Evolutionary conservation across 2,888 invertebrate species (phyloP), one percentile per base, ranked within the genome.

Genomic region (Drosophila gaucha): DNA sequence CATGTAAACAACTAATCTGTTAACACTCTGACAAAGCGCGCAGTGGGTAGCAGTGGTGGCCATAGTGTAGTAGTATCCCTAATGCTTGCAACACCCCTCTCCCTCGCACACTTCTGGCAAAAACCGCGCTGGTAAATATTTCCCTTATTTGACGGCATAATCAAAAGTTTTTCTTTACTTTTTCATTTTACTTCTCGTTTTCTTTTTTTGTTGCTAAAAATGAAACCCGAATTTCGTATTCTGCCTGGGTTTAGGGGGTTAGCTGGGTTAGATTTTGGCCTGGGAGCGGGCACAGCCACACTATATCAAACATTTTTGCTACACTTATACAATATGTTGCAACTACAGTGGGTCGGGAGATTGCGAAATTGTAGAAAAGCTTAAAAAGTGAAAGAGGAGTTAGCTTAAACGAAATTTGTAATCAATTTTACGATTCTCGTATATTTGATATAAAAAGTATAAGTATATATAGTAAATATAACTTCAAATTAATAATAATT

Each of bases 1-100:
- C 91, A 90, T 91, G 90, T 90, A 90, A 91, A 91, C 90, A 90
- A 90, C 89, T 91, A 90, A 90, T 90, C 90, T 91, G 89, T 91
- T 91, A 91, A 90, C 90, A 90, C 90, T 86, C 85, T 76, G 74
- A 78, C 86, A 86, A 84, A 66, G 71, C 74, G 62, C 75, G 64
- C 64, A 38, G 22, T 20, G 38, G 50, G 22, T 10, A 47, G 2
- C 6, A 36, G 14, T 22, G 22, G 28, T 20, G 38, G n/a, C 24
- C 9, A 24, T 4, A 9, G 16, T 14, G 24, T n/a, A 6, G 20
- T 8, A 28, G 43, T 12, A 10, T n/a, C 35, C 30, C 39, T 36
- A 9, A 46, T 10, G 16, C 3, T 2, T 8, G 28, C 28, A 6
- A 6, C 28, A 28, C 31, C 30, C 5, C 24, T 12, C 16, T 14